Conservation (phyloP, 1,140 invertebrate species). For the Xylocopa sonorina region DNA sequence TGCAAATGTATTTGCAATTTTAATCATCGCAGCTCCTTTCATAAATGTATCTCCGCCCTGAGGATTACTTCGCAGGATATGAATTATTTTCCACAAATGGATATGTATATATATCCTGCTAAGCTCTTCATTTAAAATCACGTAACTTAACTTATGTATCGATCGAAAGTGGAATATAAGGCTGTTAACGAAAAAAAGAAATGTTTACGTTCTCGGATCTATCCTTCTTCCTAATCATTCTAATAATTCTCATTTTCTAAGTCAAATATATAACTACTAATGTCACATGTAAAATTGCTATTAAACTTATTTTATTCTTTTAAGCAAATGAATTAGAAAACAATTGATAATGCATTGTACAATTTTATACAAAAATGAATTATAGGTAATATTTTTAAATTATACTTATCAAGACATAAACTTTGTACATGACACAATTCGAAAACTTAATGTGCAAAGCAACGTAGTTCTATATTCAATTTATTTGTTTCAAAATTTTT, state of each 20-base stretch:
- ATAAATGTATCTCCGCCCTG: conserved; percentile 39
- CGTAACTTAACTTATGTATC: conserved; percentile 66
- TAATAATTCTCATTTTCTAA: neutral
- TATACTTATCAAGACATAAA: neutral
- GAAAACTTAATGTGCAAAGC: conserved; percentile 26
- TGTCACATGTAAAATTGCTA: conserved; percentile 3
- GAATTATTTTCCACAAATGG: conserved; percentile 39
- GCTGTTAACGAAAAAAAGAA: conserved; percentile 61
- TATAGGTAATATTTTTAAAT: neutral
- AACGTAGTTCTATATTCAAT: conserved; percentile 34
- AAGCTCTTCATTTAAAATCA: conserved; percentile 55
- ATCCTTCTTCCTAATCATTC: neutral
- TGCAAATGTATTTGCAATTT: conserved; percentile 40
- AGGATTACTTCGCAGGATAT: conserved; percentile 37
- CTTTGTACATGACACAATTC: conserved; percentile 6
- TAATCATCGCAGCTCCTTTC: conserved; percentile 16
- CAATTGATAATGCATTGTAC: conserved; percentile 12
- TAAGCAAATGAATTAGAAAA: conserved; percentile 20
- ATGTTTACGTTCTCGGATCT: conserved; percentile 39
- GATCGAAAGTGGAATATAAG: conserved; percentile 68
- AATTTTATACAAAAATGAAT: conserved; percentile 30
- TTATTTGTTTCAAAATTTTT: conserved; percentile 10
- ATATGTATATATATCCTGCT: conserved; percentile 35
- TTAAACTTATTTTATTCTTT: conserved; percentile 24
- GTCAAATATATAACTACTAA: neutral